These are phyloP conservation scores for Merodon equestris DNA, from an alignment of 2,888 invertebrate species.

Conservation along the genomic window DNA sequence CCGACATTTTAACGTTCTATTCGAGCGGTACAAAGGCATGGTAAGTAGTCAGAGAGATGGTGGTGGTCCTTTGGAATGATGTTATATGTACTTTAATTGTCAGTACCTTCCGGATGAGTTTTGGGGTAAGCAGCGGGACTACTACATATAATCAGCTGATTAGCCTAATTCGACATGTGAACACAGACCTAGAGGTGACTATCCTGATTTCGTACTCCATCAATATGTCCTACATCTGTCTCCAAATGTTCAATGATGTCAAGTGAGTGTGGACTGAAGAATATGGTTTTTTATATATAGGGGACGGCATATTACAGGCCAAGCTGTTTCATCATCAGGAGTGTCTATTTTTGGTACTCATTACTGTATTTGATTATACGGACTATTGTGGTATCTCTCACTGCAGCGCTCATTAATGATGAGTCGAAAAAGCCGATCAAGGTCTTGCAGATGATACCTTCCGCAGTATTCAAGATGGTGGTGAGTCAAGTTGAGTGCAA, in stretches of 20 bases:
- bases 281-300: background rate
- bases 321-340: constrained; percentile 75
- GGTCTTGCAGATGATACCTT: constrained; percentile 79
- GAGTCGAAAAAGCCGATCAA: constrained; percentile 79
- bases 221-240: constrained; percentile 85
- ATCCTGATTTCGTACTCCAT: constrained; percentile 83
- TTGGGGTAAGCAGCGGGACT: constrained; percentile 83
- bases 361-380: constrained; percentile 79
- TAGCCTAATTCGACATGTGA: constrained; percentile 81
- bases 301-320: constrained; percentile 71
- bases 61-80: too few relatives aligned
- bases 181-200: constrained; percentile 81
- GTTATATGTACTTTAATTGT: too few relatives aligned
- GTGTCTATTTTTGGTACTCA: constrained; percentile 80
- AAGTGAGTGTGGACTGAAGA: constrained; percentile 79
- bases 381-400: constrained; percentile 79
- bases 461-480: too few relatives aligned
- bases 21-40: constrained; percentile 60
- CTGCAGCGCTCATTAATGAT: constrained; percentile 80
- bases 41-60: too few relatives aligned
- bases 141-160: constrained; percentile 80
- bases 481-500: too few relatives aligned
- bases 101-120: constrained; percentile 81
- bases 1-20: constrained; percentile 80
- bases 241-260: constrained; percentile 84